A percentile compares a stretch with the other conserved stretches of the same genome.
Evolutionary conservation across 1,140 invertebrate species (phyloP).

Genomic region (Leucophenga varia): DNA sequence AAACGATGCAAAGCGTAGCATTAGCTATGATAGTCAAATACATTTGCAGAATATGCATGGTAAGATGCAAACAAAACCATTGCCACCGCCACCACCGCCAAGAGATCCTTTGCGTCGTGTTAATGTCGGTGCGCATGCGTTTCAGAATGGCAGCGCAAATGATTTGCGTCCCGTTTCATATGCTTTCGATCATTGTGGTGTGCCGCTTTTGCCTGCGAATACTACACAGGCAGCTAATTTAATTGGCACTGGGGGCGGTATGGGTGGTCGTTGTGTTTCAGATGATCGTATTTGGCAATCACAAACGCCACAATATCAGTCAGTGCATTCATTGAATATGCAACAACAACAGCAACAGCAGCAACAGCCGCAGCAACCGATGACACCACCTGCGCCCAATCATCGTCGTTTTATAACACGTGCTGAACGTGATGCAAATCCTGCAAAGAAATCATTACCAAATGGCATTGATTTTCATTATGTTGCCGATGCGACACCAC

Average conservation of each 20-base stretch:
- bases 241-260: background rate
- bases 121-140: conserved; percentile 21
- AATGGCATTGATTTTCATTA: conserved; percentile 62
- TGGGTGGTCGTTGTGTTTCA: conserved; percentile 43
- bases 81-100: conserved; percentile 70
- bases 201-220: background rate
- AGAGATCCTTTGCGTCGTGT: conserved; percentile 65
- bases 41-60: conserved; percentile 37
- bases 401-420: conserved; percentile 44
- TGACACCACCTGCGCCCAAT: conserved; percentile 17
- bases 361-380: conserved; percentile 27
- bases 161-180: conserved; percentile 59
- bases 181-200: conserved; percentile 55
- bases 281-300: conserved; percentile 58
- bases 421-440: conserved; percentile 36
- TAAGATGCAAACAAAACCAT: conserved; percentile 36
- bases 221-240: background rate
- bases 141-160: conserved; percentile 19
- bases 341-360: conserved; percentile 28
- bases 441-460: conserved; percentile 43
- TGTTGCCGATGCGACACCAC: conserved; percentile 66
- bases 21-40: conserved; percentile 55
- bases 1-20: conserved; percentile 43
- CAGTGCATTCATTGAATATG: conserved; percentile 46
- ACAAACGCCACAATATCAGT: conserved; percentile 59